Conservation (phyloP, 2,797 vertebrate species). For the Falco columbarius region DNA sequence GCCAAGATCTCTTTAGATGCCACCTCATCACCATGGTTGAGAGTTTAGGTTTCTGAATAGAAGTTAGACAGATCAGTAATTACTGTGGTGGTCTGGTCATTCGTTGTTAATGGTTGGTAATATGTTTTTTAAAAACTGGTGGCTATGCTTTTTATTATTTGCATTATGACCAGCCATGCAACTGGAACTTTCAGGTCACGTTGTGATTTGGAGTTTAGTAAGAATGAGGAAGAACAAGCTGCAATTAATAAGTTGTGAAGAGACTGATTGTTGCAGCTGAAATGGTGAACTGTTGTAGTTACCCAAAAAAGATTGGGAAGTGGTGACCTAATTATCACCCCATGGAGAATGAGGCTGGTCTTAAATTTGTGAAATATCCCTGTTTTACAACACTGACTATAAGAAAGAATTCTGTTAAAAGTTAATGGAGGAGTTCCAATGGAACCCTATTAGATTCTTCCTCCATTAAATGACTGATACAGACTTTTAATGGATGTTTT, state of each 20-base stretch:
- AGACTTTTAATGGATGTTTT: slow-evolving; percentile 79
- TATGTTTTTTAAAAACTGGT: background rate
- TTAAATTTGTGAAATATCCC: slow-evolving; percentile 52
- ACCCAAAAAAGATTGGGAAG: slow-evolving; percentile 48
- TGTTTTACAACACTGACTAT: slow-evolving; percentile 59
- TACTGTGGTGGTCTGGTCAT: background rate
- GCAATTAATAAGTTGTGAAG: slow-evolving; percentile 65
- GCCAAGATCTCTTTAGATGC: background rate
- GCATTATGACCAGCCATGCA: background rate
- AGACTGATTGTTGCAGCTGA: slow-evolving; percentile 40
- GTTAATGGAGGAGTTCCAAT: slow-evolving; percentile 77
- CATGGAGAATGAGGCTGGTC: slow-evolving; percentile 54
- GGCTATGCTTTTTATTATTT: background rate
- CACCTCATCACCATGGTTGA: background rate
- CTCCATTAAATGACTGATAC: slow-evolving; percentile 73
- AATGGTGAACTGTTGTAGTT: slow-evolving; percentile 26
- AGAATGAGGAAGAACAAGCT: background rate
- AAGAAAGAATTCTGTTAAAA: slow-evolving; percentile 75
- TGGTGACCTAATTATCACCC: slow-evolving; percentile 58
- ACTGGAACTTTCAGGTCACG: background rate
- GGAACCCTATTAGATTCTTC: slow-evolving; percentile 75
- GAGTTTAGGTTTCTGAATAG: background rate
- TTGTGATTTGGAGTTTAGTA: background rate
- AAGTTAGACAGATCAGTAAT: background rate
- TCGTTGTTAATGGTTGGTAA: background rate